These are phyloP conservation scores for Callinectes sapidus DNA, from an alignment of 2,888 invertebrate genomes.

Conservation along the genomic window DNA sequence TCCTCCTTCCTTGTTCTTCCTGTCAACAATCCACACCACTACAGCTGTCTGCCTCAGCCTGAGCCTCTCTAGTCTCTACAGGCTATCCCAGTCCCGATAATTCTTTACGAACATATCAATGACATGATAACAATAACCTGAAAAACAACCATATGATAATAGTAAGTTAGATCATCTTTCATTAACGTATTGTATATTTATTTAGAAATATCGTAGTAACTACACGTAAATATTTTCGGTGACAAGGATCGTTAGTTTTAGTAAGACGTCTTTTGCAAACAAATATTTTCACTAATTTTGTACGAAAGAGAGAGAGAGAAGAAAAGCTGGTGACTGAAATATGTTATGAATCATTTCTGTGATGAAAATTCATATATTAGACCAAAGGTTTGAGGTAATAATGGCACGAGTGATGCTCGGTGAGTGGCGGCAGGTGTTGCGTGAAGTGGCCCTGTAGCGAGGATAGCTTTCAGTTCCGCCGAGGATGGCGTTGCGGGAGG, in stretches of 20 bases:
- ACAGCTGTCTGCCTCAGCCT: too few species aligned
- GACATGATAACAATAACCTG: too few species aligned
- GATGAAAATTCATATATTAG: not conserved
- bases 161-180: too few species aligned
- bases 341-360: not conserved
- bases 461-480: constrained; percentile 55
- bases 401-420: not conserved
- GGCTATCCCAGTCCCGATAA: too few species aligned
- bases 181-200: not conserved
- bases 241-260: not conserved
- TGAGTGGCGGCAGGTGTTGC: constrained; percentile 58
- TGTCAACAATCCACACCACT: too few species aligned
- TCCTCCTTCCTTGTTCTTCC: too few species aligned
- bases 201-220: not conserved
- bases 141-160: too few species aligned
- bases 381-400: not conserved
- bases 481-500: constrained; percentile 50
- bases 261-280: not conserved
- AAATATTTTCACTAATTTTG: not conserved
- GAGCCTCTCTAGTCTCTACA: too few species aligned
- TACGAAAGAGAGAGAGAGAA: not conserved
- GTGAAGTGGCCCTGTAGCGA: constrained; percentile 39
- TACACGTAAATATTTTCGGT: not conserved
- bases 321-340: not conserved
- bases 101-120: too few species aligned